Base-by-base conservation (phyloP, 2,113 vertebrate species). In the Bufo gargarizans region DNA sequence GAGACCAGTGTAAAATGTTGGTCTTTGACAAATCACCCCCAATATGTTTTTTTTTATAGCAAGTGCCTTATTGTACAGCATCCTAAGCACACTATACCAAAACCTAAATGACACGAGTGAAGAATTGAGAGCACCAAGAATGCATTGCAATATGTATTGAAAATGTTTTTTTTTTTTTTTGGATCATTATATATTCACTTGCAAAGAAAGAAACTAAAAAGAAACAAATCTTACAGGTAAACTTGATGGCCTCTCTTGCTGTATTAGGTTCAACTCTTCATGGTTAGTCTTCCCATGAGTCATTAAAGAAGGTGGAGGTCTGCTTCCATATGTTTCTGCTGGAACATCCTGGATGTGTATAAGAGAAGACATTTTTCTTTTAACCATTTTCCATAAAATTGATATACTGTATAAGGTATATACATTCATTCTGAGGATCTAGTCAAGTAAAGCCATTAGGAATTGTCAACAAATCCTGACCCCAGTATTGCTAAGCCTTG, bases 221-320 rank as follows among this genome's bases (percentile, higher is more conserved):
- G 8, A 55, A 65, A 90, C 58, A 87, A 79, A 91, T 90, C 97
- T 98, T 96, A 99, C 98, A 94, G 98, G 98, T 93, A 99, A 96
- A 89, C 97, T 99, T 2, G 97, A 98, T 53, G 98, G 98, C 91
- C 97, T 97, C 91, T 98, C 97, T 89, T 98, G 97, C 82, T 97
- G 95, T 76, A 97, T 97, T 91, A 97, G 91, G 91, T 95, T 96
- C 90, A 96, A 93, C 82, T 98, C 98, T 94, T 98, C 97, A 43
- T 95, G 97, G 93, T 96, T 98, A 89, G 96, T 91, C 93, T 99
- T 98, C 92, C 96, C 96, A 91, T 96, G 93, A 90, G 96, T 95
- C 93, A 96, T 94, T 45, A 81, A 55, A 91, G 95, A 88, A 89
- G 95, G 94, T 89, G 96, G 96, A 89, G 94, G 95, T 92, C 97